Conservation (phyloP, 37 sponge, comb jelly and placozoan genomes). For the Lycopodina hypogea region DNA sequence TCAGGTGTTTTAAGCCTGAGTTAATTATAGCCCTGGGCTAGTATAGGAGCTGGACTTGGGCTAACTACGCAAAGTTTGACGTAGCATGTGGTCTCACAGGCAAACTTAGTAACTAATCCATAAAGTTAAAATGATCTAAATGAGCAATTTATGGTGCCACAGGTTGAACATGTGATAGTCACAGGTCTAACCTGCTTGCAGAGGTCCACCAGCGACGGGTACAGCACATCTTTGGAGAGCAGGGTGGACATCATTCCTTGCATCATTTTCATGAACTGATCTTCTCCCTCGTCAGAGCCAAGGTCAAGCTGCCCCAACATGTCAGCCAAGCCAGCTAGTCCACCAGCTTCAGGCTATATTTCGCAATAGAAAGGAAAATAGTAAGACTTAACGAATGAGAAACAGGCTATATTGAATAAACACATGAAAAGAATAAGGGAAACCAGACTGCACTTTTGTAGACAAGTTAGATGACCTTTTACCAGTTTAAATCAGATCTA, state of each 20-base stretch:
- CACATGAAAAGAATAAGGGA: not conserved
- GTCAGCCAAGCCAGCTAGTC: conserved; percentile 10
- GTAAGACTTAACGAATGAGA: too few relatives aligned
- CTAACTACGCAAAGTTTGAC: too few relatives aligned
- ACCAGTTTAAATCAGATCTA: too few relatives aligned
- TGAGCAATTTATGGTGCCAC: too few relatives aligned
- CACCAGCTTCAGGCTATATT: not conserved
- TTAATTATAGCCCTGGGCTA: too few relatives aligned
- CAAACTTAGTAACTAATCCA: too few relatives aligned
- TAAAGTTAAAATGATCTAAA: too few relatives aligned
- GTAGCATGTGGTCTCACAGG: too few relatives aligned
- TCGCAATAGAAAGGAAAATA: not conserved
- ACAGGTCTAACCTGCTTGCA: conserved; percentile 40
- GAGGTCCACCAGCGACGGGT: conserved; percentile 70
- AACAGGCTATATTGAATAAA: not conserved
- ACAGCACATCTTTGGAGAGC: conserved; percentile 79
- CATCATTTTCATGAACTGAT: conserved; percentile 73
- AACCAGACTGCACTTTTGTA: not conserved
- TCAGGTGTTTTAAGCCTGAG: too few relatives aligned
- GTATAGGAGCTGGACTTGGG: too few relatives aligned
- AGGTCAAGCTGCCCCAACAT: conserved; percentile 33
- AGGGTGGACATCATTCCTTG: conserved; percentile 77
- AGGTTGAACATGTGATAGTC: too few relatives aligned
- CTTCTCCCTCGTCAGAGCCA: conserved; percentile 54
- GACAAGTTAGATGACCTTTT: too few relatives aligned